A percentile compares a stretch with the other conserved stretches of the same genome.
These are phyloP conservation scores for Fulmarus glacialis DNA, from an alignment of 2,113 vertebrate genomes.

Conservation along the genomic window DNA sequence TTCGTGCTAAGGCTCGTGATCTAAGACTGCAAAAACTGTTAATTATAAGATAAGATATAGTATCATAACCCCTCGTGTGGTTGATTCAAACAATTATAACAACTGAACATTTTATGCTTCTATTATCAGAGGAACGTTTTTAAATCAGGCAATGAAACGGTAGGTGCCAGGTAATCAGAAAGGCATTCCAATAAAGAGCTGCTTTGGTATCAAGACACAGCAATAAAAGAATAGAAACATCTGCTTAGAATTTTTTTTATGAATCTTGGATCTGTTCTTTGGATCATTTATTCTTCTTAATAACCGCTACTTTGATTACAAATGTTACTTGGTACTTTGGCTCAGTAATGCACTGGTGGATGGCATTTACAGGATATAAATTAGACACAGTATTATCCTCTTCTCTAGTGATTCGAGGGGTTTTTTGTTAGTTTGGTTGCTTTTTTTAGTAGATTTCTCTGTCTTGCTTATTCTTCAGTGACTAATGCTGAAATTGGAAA, in stretches of 20 bases:
- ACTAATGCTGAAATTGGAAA: background rate
- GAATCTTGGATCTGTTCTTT: background rate
- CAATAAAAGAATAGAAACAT: background rate
- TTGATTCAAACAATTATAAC: background rate
- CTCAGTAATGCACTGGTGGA: background rate
- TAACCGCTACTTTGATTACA: background rate
- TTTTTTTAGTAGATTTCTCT: fast-evolving
- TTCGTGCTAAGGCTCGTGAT: fast-evolving
- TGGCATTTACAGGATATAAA: background rate
- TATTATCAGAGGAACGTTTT: background rate
- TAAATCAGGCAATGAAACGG: fast-evolving
- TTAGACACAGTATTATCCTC: background rate
- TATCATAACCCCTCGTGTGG: background rate
- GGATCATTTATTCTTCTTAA: background rate
- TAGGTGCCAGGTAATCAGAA: background rate
- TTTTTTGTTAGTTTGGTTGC: background rate
- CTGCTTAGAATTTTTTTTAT: background rate
- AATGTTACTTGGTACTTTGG: background rate
- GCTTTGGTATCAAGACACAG: background rate
- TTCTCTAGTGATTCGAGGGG: background rate
- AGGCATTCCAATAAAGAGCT: background rate
- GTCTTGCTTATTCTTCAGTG: background rate
- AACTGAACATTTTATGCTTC: background rate
- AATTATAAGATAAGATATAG: background rate
- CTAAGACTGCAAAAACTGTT: background rate